Percentiles rank a stretch among this genome's conserved stretches.
These are phyloP conservation scores for Trichopoda pennipes DNA, from an alignment of 2,888 invertebrate genomes.

Conservation along the genomic window DNA sequence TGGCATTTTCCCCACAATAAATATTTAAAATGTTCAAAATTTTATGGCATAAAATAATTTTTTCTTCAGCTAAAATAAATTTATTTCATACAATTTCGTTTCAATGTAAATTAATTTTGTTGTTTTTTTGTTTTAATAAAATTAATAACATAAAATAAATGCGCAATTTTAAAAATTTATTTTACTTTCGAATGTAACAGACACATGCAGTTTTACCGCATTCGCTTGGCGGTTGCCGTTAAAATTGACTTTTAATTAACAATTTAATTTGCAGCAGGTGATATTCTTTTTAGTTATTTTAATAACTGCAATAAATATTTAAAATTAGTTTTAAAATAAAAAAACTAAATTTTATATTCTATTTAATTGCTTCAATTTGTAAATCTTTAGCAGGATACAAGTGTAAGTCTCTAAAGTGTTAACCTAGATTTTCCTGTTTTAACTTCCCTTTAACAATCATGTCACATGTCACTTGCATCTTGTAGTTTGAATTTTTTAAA, in stretches of 20 bases:
- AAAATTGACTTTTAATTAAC: conserved; percentile 1
- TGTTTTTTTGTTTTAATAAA: conserved; percentile 18
- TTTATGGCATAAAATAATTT: conserved; percentile 2
- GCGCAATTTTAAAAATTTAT: conserved; percentile 22
- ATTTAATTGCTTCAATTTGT: conserved; percentile 8
- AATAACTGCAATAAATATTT: conserved; percentile 8
- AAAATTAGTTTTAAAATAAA: background rate
- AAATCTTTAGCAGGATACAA: background rate
- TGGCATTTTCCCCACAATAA: conserved; percentile 67
- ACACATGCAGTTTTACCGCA: conserved; percentile 2
- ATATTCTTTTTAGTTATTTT: background rate
- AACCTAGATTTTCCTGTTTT: conserved; percentile 39
- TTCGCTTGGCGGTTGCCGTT: background rate
- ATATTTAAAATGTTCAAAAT: conserved; percentile 60
- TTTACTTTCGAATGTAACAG: background rate
- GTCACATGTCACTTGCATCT: conserved; percentile 42
- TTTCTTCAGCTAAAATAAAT: background rate
- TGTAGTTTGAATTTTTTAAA: conserved; percentile 22
- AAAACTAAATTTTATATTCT: background rate
- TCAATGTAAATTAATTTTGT: conserved; percentile 7
- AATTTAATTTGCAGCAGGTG: conserved; percentile 16
- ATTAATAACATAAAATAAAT: conserved; percentile 32
- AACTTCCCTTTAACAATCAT: conserved; percentile 12
- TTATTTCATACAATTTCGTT: background rate
- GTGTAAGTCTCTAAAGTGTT: conserved; percentile 16